These are phyloP conservation scores for Oryzaephilus surinamensis DNA, from an alignment of 1,140 invertebrate genomes.

Conservation along the genomic window DNA sequence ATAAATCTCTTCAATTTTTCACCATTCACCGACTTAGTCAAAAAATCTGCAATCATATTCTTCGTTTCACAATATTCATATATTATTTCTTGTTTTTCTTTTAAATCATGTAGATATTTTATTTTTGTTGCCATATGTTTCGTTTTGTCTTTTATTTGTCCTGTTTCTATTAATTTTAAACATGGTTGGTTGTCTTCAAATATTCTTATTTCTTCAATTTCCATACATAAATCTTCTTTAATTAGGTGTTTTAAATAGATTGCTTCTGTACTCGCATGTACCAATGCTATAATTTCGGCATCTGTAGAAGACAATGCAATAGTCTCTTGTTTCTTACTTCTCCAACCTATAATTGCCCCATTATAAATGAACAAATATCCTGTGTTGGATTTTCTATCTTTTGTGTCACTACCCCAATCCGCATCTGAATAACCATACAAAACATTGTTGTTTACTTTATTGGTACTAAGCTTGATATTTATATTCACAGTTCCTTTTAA, in stretches of 20 bases:
- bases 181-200: conserved; percentile 14
- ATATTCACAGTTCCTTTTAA: conserved; percentile 34
- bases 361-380: conserved; percentile 32
- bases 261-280: conserved; percentile 24
- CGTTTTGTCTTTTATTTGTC: conserved; percentile 23
- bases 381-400: conserved; percentile 26
- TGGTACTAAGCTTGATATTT: conserved; percentile 16
- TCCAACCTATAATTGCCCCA: conserved; percentile 32
- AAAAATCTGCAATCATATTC: conserved; percentile 14
- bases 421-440: conserved; percentile 28
- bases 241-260: conserved; percentile 19
- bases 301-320: conserved; percentile 33
- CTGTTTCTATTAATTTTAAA: conserved; percentile 28
- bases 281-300: conserved; percentile 34
- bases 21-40: conserved; percentile 19
- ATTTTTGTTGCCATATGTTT: conserved; percentile 31
- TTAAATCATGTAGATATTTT: conserved; percentile 20
- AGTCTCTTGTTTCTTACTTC: conserved; percentile 28
- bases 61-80: conserved; percentile 7
- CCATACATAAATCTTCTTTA: no score
- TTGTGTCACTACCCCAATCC: conserved; percentile 28
- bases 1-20: no score
- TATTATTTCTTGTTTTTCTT: neutral
- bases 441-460: neutral
- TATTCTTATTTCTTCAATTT: neutral